phyloP scores from a whole-genome alignment of 2,113 vertebrate species.

The Gnathonemus echidnorhynchus region DNA sequence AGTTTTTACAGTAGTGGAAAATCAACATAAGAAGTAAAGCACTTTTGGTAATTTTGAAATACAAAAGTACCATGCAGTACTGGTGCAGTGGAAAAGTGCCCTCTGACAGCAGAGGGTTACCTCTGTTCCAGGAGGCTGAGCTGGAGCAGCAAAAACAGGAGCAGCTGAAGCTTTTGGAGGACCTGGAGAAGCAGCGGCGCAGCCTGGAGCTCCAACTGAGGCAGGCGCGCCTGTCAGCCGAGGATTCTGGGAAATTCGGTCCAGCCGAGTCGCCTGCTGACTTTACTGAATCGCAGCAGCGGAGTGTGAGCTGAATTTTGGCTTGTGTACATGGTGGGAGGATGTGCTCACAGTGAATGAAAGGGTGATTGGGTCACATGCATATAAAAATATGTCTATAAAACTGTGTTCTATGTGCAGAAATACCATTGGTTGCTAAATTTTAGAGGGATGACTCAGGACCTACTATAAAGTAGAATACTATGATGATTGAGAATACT shows the following conservation, averaged over 20 bases:
- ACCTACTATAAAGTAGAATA: not conserved
- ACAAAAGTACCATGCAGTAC: not conserved
- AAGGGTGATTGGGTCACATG: not conserved
- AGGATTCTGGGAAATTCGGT: not conserved
- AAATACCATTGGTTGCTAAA: not conserved
- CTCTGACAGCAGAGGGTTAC: not conserved
- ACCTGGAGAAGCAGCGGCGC: slow-evolving; percentile 71
- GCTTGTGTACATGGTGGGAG: not conserved
- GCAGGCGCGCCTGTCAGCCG: slow-evolving; percentile 53
- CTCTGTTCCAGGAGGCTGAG: slow-evolving; percentile 54
- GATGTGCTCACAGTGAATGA: not conserved
- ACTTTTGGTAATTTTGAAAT: not conserved
- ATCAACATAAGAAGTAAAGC: not conserved
- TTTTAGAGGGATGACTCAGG: not conserved
- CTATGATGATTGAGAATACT: not conserved
- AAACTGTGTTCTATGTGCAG: not conserved
- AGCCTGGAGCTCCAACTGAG: slow-evolving; percentile 65
- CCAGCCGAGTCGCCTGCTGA: slow-evolving; percentile 10
- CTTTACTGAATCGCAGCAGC: not conserved
- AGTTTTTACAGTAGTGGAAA: not conserved
- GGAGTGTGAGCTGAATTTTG: not conserved
- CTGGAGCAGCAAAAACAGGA: slow-evolving; percentile 73
- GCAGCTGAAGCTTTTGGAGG: slow-evolving; percentile 71
- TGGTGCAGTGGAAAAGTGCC: not conserved
- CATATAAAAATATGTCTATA: not conserved